Evolutionary conservation across 2,113 vertebrate species (phyloP).

Genomic region (Gallinago undulata): DNA sequence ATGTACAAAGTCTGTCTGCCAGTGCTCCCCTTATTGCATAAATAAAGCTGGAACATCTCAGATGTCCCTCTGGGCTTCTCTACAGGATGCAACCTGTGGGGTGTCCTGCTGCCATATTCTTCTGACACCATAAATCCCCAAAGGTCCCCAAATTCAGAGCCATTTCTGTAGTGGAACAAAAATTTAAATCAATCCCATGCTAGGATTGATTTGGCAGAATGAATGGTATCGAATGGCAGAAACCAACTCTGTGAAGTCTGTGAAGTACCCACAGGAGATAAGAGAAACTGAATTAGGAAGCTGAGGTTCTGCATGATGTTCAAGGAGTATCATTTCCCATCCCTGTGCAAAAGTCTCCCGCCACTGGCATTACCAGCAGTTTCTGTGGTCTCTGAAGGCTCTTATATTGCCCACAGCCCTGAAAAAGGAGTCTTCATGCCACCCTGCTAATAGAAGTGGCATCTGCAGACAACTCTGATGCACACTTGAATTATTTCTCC

Average conservation of each 20-base stretch:
- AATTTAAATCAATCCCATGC: not conserved
- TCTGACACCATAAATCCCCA: not conserved
- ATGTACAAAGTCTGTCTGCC: not conserved
- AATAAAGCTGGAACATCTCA: not conserved
- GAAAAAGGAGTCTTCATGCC: rapidly evolving
- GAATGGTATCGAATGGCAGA: not conserved
- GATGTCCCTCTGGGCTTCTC: not conserved
- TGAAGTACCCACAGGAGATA: not conserved
- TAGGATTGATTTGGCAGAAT: not conserved
- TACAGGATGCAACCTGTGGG: not conserved
- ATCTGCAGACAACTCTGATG: not conserved
- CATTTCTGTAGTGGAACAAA: rapidly evolving
- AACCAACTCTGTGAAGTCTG: not conserved
- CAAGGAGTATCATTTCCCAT: not conserved
- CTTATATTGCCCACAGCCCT: rapidly evolving
- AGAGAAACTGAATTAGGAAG: not conserved
- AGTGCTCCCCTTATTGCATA: not conserved
- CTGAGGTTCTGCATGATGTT: not conserved
- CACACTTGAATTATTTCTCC: not conserved
- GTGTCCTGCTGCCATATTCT: not conserved
- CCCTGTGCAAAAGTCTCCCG: not conserved
- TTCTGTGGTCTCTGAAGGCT: not conserved
- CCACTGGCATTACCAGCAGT: not conserved
- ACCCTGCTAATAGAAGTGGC: not conserved
- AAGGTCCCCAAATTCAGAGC: not conserved